These are phyloP conservation scores for Tachysurus fulvidraco DNA, from an alignment of 2,113 vertebrate species.

Conservation along the genomic window DNA sequence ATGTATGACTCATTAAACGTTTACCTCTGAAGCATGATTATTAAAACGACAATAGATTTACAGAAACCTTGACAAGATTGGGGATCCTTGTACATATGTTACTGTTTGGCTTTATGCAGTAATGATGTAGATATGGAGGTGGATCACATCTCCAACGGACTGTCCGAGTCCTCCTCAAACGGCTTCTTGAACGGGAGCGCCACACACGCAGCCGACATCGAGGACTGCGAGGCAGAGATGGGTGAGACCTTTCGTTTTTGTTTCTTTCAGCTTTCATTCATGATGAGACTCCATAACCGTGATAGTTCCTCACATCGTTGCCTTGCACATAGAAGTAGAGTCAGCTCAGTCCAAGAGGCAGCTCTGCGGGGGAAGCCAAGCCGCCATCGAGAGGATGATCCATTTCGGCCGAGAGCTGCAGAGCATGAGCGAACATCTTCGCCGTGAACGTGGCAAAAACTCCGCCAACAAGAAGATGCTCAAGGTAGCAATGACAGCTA, in stretches of 20 bases:
- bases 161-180: conserved; percentile 93
- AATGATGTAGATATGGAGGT: conserved; percentile 98
- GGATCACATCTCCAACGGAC: conserved; percentile 96
- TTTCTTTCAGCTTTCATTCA: not conserved
- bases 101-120: conserved; percentile 59
- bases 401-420: conserved; percentile 96
- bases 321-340: conserved; percentile 84
- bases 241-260: conserved; percentile 73
- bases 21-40: not conserved
- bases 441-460: conserved; percentile 95
- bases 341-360: conserved; percentile 88
- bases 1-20: not conserved
- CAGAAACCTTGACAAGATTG: not conserved
- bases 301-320: not conserved
- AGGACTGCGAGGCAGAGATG: conserved; percentile 97
- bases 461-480: conserved; percentile 97
- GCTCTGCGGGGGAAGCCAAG: conserved; percentile 95
- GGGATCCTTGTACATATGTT: not conserved
- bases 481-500: conserved; percentile 73
- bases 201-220: conserved; percentile 88
- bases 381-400: conserved; percentile 97
- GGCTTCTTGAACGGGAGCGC: conserved; percentile 98
- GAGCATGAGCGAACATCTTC: conserved; percentile 96
- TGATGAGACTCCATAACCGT: not conserved
- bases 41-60: not conserved